Evolutionary conservation across 1,140 invertebrate genomes (phyloP).

Genomic region (Sminthurides bifidus): DNA sequence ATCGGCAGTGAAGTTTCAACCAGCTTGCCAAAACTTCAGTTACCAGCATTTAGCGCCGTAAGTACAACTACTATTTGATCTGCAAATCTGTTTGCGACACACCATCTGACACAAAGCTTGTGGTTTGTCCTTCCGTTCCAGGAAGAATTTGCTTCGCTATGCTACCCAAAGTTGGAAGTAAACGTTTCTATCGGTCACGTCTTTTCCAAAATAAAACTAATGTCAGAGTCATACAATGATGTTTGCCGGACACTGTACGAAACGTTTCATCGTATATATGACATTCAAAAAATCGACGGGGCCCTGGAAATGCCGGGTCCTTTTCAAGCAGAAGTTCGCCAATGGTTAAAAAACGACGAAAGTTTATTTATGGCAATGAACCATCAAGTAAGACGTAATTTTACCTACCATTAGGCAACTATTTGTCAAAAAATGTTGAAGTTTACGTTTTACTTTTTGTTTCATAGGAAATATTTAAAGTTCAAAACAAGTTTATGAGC

Average conservation of each 20-base stretch:
- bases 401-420: conserved; percentile 1
- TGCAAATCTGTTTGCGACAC: too few relatives aligned
- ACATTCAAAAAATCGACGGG: conserved; percentile 7
- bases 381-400: conserved; percentile 23
- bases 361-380: conserved; percentile 18
- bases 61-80: too few relatives aligned
- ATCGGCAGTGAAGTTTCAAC: too few relatives aligned
- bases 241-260: conserved; percentile 10
- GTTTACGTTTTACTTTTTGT: background rate
- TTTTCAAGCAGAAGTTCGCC: conserved; percentile 20
- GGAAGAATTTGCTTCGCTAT: background rate
- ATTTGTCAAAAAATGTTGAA: background rate
- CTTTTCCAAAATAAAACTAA: conserved; percentile 8
- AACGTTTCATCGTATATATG: conserved; percentile 15
- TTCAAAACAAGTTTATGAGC: conserved; percentile 36
- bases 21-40: too few relatives aligned
- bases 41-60: too few relatives aligned
- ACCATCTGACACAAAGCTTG: too few relatives aligned
- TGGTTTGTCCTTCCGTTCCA: background rate
- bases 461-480: conserved; percentile 33
- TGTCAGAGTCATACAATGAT: background rate
- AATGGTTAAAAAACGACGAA: conserved; percentile 19
- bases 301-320: conserved; percentile 11
- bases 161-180: background rate
- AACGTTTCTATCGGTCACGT: conserved; percentile 1